A percentile compares a stretch with the other conserved stretches of the same genome.
phyloP scores from a whole-genome alignment of 2,797 vertebrate genomes.

The Syndactyla subalaris region DNA sequence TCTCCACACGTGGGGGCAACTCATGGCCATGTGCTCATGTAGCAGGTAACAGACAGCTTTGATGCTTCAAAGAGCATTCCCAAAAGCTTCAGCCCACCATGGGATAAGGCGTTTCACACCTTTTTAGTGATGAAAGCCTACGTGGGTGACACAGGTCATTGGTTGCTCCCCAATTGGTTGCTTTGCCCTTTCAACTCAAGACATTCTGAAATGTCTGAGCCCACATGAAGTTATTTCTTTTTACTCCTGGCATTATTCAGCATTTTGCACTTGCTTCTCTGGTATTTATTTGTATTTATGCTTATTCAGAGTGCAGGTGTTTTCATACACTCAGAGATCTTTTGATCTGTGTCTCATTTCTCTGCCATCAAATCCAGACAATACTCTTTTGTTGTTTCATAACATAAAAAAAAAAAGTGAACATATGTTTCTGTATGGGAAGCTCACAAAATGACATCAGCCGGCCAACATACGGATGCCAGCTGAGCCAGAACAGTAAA shows the following conservation, averaged over 20 bases:
- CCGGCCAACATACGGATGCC: not conserved
- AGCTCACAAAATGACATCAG: not conserved
- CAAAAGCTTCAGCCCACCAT: not conserved
- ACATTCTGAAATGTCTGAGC: not conserved
- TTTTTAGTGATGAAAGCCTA: not conserved
- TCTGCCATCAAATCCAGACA: not conserved
- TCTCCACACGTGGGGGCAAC: not conserved
- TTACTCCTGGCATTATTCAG: not conserved
- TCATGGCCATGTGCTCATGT: rapidly evolving
- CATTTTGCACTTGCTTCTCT: not conserved
- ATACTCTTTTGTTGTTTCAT: not conserved
- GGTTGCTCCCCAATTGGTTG: not conserved
- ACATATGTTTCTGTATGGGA: rapidly evolving
- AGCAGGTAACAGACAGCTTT: not conserved
- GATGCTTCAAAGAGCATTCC: not conserved
- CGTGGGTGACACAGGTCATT: not conserved
- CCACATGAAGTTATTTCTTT: not conserved
- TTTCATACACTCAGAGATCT: not conserved
- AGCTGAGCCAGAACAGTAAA: not conserved
- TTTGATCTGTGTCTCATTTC: not conserved
- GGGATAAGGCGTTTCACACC: not conserved
- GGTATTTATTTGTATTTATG: not conserved
- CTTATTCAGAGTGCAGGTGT: not conserved
- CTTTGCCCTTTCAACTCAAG: not conserved
- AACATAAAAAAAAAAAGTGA: not conserved